Conservation (phyloP, 2,113 vertebrate genomes). For the Butorides virescens region DNA sequence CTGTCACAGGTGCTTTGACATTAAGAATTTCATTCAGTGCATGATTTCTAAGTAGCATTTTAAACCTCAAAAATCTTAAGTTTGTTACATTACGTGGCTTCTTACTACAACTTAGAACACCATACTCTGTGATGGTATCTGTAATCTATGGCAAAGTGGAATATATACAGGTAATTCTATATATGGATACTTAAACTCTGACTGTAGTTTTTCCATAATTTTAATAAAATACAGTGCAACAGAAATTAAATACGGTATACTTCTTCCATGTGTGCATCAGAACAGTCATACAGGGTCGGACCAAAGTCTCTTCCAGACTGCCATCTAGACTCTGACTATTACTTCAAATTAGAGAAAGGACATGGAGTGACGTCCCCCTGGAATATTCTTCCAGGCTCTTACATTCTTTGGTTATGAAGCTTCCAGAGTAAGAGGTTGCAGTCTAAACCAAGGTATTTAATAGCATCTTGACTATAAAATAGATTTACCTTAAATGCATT, state of each 20-base stretch:
- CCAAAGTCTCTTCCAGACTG: neutral
- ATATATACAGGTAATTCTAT: neutral
- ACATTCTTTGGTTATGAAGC: neutral
- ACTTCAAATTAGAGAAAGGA: neutral
- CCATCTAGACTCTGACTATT: neutral
- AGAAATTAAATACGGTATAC: neutral
- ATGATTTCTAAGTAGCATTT: neutral
- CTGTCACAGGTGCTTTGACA: neutral
- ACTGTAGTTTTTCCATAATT: neutral
- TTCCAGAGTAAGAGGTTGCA: neutral
- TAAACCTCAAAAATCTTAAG: neutral
- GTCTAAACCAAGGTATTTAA: neutral
- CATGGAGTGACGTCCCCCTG: neutral
- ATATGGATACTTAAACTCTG: neutral
- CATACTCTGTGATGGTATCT: neutral
- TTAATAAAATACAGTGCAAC: neutral
- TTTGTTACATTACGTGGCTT: neutral
- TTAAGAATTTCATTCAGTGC: neutral
- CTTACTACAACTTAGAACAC: neutral
- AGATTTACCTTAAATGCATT: neutral
- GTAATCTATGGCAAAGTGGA: neutral
- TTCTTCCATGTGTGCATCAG: neutral
- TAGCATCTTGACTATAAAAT: neutral
- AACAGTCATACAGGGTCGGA: neutral
- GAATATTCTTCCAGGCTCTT: neutral